Conservation (phyloP, 2,888 invertebrate species). For the Teleogryllus oceanicus region DNA sequence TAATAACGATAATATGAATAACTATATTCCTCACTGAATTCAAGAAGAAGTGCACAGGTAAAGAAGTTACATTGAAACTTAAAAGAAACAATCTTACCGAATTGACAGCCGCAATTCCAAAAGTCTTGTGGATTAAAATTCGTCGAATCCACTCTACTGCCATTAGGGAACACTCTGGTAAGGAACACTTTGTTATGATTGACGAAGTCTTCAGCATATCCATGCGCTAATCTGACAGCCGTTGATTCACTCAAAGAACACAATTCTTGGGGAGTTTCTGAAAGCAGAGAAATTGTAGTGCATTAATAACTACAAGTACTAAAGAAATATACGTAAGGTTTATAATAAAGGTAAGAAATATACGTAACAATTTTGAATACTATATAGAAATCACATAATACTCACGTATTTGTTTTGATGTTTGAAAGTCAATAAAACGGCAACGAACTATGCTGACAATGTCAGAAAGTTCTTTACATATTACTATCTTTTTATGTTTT, state of each 20-base stretch:
- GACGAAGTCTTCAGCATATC: slow-evolving; percentile 47
- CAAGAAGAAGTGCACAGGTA: too few relatives aligned
- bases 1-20: too few relatives aligned
- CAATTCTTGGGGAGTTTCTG: slow-evolving; percentile 46
- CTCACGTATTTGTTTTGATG: slow-evolving; percentile 39
- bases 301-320: neutral
- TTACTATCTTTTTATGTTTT: slow-evolving; percentile 39
- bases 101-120: slow-evolving; percentile 58
- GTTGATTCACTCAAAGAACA: slow-evolving; percentile 44
- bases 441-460: slow-evolving; percentile 47
- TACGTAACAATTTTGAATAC: neutral
- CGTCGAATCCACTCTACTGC: slow-evolving; percentile 53
- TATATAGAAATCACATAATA: too few relatives aligned
- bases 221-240: slow-evolving; percentile 45
- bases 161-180: slow-evolving; percentile 53
- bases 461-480: slow-evolving; percentile 51
- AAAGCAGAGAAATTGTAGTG: slow-evolving; percentile 31
- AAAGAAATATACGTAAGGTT: neutral
- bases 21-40: too few relatives aligned
- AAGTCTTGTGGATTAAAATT: slow-evolving; percentile 53
- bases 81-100: slow-evolving; percentile 45
- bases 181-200: slow-evolving; percentile 46
- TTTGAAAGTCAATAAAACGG: slow-evolving; percentile 41
- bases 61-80: too few relatives aligned
- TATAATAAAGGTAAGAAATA: neutral